These are phyloP conservation scores for Oscheius sp. DNA, from an alignment of 2,888 invertebrate genomes.

Conservation along the genomic window DNA sequence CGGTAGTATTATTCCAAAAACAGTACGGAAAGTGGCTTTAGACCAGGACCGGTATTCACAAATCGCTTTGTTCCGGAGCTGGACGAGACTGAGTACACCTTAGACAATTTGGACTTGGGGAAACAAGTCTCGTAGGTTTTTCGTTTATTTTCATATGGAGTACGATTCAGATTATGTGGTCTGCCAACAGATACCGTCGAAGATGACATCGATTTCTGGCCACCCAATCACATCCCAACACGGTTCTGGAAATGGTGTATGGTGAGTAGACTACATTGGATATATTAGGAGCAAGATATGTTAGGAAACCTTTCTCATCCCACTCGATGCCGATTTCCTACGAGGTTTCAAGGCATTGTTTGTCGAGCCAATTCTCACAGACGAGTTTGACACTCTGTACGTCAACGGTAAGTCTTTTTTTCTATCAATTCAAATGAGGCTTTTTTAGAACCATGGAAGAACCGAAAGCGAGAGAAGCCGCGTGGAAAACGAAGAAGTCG, in stretches of 20 bases:
- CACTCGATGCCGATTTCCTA: conserved; percentile 43
- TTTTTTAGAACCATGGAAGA: conserved; percentile 47
- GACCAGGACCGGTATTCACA: conserved; percentile 35
- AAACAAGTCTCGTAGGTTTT: conserved; percentile 8
- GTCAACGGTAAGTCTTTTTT: conserved; percentile 42
- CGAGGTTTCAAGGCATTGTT: conserved; percentile 42
- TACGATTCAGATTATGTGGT: conserved; percentile 41
- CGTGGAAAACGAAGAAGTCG: neutral
- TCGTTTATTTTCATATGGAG: neutral
- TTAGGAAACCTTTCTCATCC: conserved; percentile 41
- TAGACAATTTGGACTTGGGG: conserved; percentile 16
- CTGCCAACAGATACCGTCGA: conserved; percentile 45
- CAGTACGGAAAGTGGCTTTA: conserved; percentile 15
- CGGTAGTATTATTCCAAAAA: conserved; percentile 22
- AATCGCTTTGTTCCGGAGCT: conserved; percentile 12
- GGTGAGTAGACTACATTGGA: neutral
- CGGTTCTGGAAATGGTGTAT: conserved; percentile 56
- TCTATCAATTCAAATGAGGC: neutral
- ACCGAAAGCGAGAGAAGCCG: conserved; percentile 38
- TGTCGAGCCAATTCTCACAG: conserved; percentile 40
- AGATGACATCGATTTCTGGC: conserved; percentile 45
- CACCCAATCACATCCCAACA: conserved; percentile 44
- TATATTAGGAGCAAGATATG: neutral
- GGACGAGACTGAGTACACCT: conserved; percentile 11
- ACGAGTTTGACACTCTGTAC: conserved; percentile 39